Evolutionary conservation across 2,888 invertebrate genomes (phyloP).

Genomic region (Apodemia zela): DNA sequence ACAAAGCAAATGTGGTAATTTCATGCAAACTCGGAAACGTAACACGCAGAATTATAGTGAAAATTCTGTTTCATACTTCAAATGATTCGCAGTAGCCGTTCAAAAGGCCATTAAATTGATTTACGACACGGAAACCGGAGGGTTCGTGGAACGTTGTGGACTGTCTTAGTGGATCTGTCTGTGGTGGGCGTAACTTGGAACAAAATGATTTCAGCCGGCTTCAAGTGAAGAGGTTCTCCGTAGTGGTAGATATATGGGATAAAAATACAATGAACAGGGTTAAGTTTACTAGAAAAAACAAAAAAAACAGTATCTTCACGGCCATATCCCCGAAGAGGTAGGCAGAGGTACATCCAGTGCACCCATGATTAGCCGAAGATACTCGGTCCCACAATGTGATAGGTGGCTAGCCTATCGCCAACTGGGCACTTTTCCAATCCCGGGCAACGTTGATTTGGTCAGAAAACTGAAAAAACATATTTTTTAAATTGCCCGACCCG

Average conservation of each 20-base stretch:
- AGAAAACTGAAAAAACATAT: too few relatives aligned
- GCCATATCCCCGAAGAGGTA: too few relatives aligned
- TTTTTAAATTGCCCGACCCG: too few relatives aligned
- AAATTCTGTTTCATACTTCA: conserved; percentile 13
- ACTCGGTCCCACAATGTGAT: too few relatives aligned
- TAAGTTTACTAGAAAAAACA: too few relatives aligned
- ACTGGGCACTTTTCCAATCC: too few relatives aligned
- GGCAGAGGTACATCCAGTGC: too few relatives aligned
- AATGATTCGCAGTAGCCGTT: conserved; percentile 39
- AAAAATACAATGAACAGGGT: neutral
- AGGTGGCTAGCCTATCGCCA: too few relatives aligned
- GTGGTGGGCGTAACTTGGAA: conserved; percentile 4
- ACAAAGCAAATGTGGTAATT: neutral
- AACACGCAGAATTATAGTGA: conserved; percentile 5
- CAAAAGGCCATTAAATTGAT: conserved; percentile 56
- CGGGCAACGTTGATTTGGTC: too few relatives aligned
- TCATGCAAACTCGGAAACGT: conserved; percentile 7
- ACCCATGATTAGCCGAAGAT: too few relatives aligned
- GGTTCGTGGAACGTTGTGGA: conserved; percentile 27
- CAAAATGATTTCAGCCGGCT: neutral
- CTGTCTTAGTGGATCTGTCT: conserved; percentile 3
- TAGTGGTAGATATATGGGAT: neutral
- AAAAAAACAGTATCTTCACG: too few relatives aligned
- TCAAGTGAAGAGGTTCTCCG: neutral
- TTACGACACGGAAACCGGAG: conserved; percentile 46